Evolutionary conservation across 1,140 invertebrate species (phyloP), one percentile per base, ranked within the genome.

Genomic region (Eueides isabella): DNA sequence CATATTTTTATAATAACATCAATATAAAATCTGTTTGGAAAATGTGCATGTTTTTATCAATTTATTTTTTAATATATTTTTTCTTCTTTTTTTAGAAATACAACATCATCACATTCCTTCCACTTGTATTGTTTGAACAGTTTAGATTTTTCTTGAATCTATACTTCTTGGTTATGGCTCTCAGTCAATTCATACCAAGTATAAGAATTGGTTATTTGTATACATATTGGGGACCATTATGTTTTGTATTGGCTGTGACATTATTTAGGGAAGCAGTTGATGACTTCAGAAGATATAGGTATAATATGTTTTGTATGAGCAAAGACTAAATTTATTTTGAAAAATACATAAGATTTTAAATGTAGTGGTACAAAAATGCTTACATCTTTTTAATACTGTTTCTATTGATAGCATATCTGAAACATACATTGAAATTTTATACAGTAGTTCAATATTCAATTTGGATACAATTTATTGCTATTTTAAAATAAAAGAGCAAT

Each of bases 141-240:
- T 99, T 99, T 93, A 98, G 98, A 85, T 99, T 99, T 92, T 99
- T 99, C 92, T 94, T 99, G 62, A 99, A 99, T 94, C 91, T 99
- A 11, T 99, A 99, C 86, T 99, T 99, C 93, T 94, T 99, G 61
- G 94, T 99, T 48, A 99, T 99, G 99, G 99, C 99, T 3, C 95
- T 97, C 28, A 98, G 98, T 84, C 99, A 99, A 90, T 99, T 99
- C 89, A 98, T 99, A 89, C 98, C 98, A 33, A 98, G 98, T 80
- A 97, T 99, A 76, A 95, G 97, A 84, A 99, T 99, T 89, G 99
- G 99, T 7, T 99, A 99, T 91, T 95, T 99, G 5, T 99, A 99
- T 90, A 99, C 99, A 14, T 99, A 99, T 93, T 99, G 99, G 99
- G 98, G 98, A 77, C 99, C 99, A 76, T 91, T 99, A 78, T 97